phyloP scores from a whole-genome alignment of 2,888 invertebrate genomes.

The Oligia fasciuncula region DNA sequence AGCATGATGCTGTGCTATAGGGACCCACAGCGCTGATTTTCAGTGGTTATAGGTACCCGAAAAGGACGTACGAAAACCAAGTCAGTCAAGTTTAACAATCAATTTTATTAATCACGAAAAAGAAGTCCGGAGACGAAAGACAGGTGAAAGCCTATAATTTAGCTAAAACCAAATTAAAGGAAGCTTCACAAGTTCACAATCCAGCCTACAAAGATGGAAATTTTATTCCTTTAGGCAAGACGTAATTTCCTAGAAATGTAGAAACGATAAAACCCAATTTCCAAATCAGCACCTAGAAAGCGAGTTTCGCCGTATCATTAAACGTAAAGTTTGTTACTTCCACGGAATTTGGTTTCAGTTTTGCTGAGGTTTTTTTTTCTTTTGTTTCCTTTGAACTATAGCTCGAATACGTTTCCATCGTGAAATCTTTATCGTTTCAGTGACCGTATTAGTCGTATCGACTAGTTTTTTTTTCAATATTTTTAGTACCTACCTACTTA shows the following conservation, averaged over 20 bases:
- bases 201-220: constrained; percentile 30
- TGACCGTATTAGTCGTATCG: constrained; percentile 4
- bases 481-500: too few relatives aligned
- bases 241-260: constrained; percentile 45
- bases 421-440: constrained; percentile 27
- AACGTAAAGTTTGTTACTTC: constrained; percentile 30
- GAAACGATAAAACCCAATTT: constrained; percentile 53
- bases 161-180: constrained; percentile 2
- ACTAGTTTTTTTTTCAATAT: not conserved
- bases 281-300: constrained; percentile 40
- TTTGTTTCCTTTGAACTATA: constrained; percentile 15
- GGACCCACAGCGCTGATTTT: not conserved
- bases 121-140: not conserved
- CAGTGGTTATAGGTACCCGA: not conserved
- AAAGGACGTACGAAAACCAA: not conserved
- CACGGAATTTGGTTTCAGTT: constrained; percentile 22
- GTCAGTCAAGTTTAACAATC: not conserved
- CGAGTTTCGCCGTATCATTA: constrained; percentile 23
- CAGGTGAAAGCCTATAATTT: not conserved
- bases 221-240: constrained; percentile 25
- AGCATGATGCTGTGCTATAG: not conserved
- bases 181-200: constrained; percentile 5
- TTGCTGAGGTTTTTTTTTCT: not conserved
- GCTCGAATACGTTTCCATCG: not conserved
- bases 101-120: not conserved